Base-by-base conservation (phyloP, 2,797 vertebrate species). In the Sciurus vulgaris region DNA sequence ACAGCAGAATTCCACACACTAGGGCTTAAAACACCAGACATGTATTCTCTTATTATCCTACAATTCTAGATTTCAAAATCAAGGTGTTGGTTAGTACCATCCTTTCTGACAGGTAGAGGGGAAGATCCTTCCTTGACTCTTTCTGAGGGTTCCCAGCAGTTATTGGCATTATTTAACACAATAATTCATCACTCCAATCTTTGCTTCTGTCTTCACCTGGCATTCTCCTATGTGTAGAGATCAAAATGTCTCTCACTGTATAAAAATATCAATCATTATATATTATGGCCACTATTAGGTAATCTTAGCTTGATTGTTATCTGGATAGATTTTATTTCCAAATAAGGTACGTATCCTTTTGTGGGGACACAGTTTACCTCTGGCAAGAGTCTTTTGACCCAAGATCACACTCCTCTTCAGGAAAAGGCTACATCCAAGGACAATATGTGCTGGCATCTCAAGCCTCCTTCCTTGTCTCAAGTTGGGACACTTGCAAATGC, bases 321-420 rank as follows among this genome's bases (percentile, higher is more conserved):
- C 30, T 33, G 33, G 63, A 44, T 77, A 59, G 59, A 26, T 33
- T 8, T 30, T 4, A 20, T 76, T 93, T 86, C 15, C 11, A 92
- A 92, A 38, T 41, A 22, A 47, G 7, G 65, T 41, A 2, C 1
- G 0, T 35, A 24, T 35, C 85, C 61, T 85, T 84, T 5, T 7
- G 10, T 3, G 7, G 10, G 3, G 15, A 20, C 14, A 14, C 26
- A 41, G 1, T 69, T 86, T 18, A 74, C 38, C 33, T 78, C 35
- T 7, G 56, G 20, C 18, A 65, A 35, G 47, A 76, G 17, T 3
- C 10, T 3, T 17, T 18, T 51, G n/a, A 2, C 44, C 22, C 4
- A n/a, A 30, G 4, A 7, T 22, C 41, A 47, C 1, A 7, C 10
- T 4, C 63, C 3, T 83, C n/a, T 18, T 2, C 5, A 33, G 15